Evolutionary conservation across 92 coral and sea anemone genomes (phyloP).

Genomic region (Desmophyllum pertusum): DNA sequence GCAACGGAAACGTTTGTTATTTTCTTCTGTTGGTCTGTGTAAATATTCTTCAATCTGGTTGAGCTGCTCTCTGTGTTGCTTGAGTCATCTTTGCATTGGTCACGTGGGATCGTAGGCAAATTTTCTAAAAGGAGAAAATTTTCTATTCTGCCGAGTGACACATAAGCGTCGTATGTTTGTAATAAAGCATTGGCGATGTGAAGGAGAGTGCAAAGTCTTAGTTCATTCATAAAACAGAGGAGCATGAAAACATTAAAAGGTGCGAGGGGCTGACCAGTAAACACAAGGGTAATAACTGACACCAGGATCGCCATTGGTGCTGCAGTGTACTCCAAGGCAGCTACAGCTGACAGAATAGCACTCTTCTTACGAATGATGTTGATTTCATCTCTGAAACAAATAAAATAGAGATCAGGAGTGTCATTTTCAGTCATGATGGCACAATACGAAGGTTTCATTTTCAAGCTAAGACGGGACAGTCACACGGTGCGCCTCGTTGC

Average conservation of each 20-base stretch:
- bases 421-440: not conserved
- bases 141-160: not conserved
- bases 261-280: not conserved
- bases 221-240: not conserved
- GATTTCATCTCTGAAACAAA: not conserved
- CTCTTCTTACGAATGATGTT: not conserved
- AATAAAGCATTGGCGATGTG: not conserved
- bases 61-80: not conserved
- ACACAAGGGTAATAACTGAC: not conserved
- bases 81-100: not conserved
- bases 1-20: not conserved
- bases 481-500: no score
- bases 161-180: not conserved
- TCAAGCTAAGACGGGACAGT: no score
- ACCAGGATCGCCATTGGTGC: not conserved
- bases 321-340: not conserved
- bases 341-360: not conserved
- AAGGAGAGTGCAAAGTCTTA: not conserved
- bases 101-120: not conserved
- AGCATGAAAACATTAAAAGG: not conserved
- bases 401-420: not conserved
- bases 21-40: not conserved
- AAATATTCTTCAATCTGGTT: not conserved
- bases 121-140: conserved; percentile 7
- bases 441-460: no score